Evolutionary conservation across 2,888 invertebrate genomes (phyloP).

Genomic region (Tortrix viridana): DNA sequence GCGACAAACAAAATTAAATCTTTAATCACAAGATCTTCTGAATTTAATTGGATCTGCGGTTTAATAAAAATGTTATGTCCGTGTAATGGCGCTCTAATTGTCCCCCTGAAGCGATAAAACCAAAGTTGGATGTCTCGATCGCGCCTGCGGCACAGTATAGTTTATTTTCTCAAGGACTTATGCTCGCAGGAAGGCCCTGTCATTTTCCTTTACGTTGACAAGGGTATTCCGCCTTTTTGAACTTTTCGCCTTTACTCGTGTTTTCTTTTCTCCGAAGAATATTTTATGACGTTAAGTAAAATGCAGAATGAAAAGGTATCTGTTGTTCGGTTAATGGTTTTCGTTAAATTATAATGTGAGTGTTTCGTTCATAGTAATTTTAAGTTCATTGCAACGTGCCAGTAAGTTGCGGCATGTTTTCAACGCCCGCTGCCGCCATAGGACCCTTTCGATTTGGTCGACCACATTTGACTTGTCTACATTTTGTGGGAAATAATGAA

Average conservation of each 20-base stretch:
- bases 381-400: no score
- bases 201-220: constrained; percentile 55
- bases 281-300: constrained; percentile 35
- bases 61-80: background rate
- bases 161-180: constrained; percentile 33
- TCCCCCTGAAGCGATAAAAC: constrained; percentile 23
- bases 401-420: no score
- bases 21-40: background rate
- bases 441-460: no score
- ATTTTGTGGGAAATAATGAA: no score
- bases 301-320: constrained; percentile 32
- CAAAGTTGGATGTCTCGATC: constrained; percentile 34
- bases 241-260: constrained; percentile 36
- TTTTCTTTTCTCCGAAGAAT: constrained; percentile 36
- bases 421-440: no score
- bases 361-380: background rate
- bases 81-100: constrained; percentile 21
- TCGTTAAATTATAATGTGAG: constrained; percentile 24
- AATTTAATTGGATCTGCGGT: background rate
- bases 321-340: constrained; percentile 29
- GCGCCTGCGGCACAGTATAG: constrained; percentile 32
- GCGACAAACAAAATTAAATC: no score
- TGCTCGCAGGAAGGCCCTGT: constrained; percentile 53
- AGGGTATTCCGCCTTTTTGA: constrained; percentile 50
- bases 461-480: no score